Base-by-base conservation (phyloP, 1,140 invertebrate genomes). In the Chironomus tepperi region DNA sequence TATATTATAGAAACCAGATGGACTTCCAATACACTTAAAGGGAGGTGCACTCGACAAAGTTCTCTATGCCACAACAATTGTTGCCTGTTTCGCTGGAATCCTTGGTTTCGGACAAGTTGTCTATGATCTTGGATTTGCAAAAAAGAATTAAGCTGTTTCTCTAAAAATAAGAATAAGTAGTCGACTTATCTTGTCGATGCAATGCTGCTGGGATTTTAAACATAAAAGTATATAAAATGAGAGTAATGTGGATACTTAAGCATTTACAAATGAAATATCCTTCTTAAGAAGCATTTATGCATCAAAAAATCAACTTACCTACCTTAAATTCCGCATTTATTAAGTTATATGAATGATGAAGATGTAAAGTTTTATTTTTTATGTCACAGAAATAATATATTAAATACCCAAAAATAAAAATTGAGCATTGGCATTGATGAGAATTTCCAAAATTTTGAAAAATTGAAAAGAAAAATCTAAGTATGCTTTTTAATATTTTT, bases 1-100 rank as follows among this genome's bases (percentile, higher is more conserved):
- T 21, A 15, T 70, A 77, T 77, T 79, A 42, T 79, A 88, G 84
- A 79, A 81, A 64, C 83, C 85, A 18, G 86, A 89, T 80, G 87
- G 84, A 15, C 78, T 83, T 73, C 88, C 88, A 2, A 79, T 89
- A n/a, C 88, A 86, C 77, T 78, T 90, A 24, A 90, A 90, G 79
- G 81, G 83, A 19, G 88, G 88, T 3, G 47, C 79, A 1, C 76
- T 78, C n/a, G 88, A 90, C 77, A 85, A 84, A 76, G 76, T 88
- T 7, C 74, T 89, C 0, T 88, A 85, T 76, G 79, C 78, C 3
- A 34, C 83, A 1, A 89, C 87, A 8, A 34, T 86, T 18, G 76
- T 78, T 9, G 21, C 83, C 0, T 81, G 83, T 76, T 74, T 77
- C 7, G 7, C 83, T 72, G 87, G 86, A 1, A 2, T 85, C 10